A percentile compares a stretch with the other conserved stretches of the same genome.
Evolutionary conservation across 30 jellyfish, hydroid and myxozoan species (phyloP).

Genomic region (Rhopilema esculentum): DNA sequence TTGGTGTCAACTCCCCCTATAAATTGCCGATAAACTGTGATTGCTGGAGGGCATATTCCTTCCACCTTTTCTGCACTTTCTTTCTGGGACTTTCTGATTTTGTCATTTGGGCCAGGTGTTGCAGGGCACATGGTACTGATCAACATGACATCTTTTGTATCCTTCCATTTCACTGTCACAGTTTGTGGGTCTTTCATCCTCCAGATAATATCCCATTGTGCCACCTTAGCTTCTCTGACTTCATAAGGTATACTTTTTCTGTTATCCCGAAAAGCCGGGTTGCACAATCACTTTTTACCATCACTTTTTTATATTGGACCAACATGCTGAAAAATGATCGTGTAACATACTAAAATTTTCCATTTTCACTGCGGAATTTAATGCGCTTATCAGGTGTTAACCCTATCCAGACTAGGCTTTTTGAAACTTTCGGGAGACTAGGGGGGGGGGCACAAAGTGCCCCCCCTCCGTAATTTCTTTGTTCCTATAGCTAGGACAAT

Average conservation of each 20-base stretch:
- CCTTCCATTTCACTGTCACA: neutral
- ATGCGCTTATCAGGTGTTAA: too few relatives aligned
- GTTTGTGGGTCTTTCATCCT: constrained; percentile 7
- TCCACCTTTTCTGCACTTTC: constrained; percentile 3
- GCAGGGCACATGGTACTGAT: constrained; percentile 9
- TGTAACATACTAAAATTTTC: too few relatives aligned
- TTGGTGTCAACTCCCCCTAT: constrained; percentile 9
- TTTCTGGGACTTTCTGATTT: neutral
- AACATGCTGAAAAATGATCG: too few relatives aligned
- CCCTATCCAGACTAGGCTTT: too few relatives aligned
- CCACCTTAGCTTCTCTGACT: constrained; percentile 5
- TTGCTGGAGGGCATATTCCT: neutral
- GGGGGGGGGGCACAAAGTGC: too few relatives aligned
- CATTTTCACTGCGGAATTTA: too few relatives aligned
- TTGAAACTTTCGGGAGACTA: too few relatives aligned
- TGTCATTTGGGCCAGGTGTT: neutral
- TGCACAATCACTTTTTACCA: too few relatives aligned
- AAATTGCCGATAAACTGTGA: constrained; percentile 8
- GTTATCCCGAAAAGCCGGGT: neutral
- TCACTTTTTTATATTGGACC: too few relatives aligned
- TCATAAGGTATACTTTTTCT: neutral
- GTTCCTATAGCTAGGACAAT: too few relatives aligned
- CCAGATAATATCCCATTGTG: neutral
- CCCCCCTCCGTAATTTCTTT: too few relatives aligned
- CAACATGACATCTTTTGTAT: neutral